These are phyloP conservation scores for Carcinoscorpius rotundicauda DNA, from an alignment of 1,140 invertebrate species.

Conservation along the genomic window DNA sequence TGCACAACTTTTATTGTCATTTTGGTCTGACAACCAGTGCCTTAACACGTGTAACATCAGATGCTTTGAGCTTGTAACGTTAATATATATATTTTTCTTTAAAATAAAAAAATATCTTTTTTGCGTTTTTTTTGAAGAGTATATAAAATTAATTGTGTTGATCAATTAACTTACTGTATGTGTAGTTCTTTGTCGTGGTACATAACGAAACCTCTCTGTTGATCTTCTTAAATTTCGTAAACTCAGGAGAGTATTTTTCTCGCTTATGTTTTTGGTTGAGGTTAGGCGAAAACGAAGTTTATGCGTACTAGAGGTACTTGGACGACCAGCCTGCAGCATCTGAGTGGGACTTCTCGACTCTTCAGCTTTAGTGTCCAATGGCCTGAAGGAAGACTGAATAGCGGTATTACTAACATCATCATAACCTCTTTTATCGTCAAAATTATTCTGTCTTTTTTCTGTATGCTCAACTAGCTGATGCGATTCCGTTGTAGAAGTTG, in stretches of 20 bases:
- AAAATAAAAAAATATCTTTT: no score
- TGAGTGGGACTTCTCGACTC: constrained; percentile 7
- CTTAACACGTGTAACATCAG: no score
- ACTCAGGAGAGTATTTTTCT: constrained; percentile 27
- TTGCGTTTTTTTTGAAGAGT: no score
- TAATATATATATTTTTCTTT: no score
- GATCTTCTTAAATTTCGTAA: constrained; percentile 9
- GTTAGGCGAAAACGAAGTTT: constrained; percentile 73
- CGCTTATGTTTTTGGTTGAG: constrained; percentile 66
- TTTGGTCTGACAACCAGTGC: no score
- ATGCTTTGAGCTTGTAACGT: no score
- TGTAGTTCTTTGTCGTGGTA: constrained; percentile 14
- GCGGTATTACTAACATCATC: constrained; percentile 4
- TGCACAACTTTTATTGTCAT: no score
- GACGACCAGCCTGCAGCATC: constrained; percentile 42
- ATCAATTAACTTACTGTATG: constrained; percentile 2
- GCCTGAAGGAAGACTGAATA: constrained; percentile 13
- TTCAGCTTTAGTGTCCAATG: background rate
- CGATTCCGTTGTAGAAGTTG: no score
- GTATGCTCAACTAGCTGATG: no score
- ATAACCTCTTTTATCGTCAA: no score
- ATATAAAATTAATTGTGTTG: no score
- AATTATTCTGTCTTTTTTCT: no score
- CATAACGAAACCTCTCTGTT: constrained; percentile 11
- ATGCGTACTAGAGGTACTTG: constrained; percentile 56